Percentiles rank a stretch among this genome's conserved stretches.
Conservation (phyloP, 2,113 vertebrate species). For the Mustela lutreola region DNA sequence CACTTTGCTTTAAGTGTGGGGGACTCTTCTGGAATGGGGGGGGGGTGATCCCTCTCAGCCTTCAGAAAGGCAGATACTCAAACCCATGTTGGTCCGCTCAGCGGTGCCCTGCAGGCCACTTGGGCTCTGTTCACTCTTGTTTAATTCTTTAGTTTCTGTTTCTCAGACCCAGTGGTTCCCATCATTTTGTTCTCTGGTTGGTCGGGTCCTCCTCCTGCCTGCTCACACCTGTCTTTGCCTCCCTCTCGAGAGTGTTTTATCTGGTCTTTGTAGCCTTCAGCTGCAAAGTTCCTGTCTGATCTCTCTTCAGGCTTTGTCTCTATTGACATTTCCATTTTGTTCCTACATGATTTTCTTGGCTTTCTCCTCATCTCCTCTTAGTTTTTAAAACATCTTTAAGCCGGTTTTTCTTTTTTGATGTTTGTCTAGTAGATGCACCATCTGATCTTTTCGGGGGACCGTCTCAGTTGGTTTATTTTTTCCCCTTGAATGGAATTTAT, state of each 20-base stretch:
- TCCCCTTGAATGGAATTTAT: neutral
- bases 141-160: neutral
- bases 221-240: neutral
- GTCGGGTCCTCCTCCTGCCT: neutral
- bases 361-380: neutral
- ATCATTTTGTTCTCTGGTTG: too few relatives aligned
- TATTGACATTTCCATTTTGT: neutral
- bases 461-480: neutral
- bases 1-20: neutral
- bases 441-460: neutral
- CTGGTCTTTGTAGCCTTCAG: neutral
- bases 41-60: neutral
- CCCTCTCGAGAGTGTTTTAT: too few relatives aligned
- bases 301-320: neutral
- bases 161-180: neutral
- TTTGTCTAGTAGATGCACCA: neutral
- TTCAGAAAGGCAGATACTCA: rapidly evolving
- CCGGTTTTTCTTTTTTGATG: neutral
- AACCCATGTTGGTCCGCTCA: rapidly evolving
- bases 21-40: neutral
- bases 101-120: rapidly evolving
- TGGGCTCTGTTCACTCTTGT: neutral
- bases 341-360: neutral
- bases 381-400: neutral
- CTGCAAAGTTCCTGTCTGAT: neutral